Evolutionary conservation across 1,140 invertebrate species (phyloP).

Genomic region (Diorhabda sublineata): DNA sequence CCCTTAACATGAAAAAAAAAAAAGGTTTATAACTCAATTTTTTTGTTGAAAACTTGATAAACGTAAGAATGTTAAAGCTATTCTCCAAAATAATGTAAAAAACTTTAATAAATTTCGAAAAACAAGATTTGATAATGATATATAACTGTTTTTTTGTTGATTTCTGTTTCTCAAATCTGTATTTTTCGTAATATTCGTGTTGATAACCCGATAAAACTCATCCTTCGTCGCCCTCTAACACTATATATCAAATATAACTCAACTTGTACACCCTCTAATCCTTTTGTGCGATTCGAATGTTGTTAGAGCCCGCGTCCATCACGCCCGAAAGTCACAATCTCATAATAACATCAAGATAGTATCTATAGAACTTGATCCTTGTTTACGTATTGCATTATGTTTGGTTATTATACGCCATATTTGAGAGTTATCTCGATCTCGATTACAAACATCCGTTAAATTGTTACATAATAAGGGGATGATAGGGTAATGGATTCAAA

Average conservation of each 20-base stretch:
- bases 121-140: too few relatives aligned
- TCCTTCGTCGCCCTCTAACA: too few relatives aligned
- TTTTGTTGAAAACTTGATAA: too few relatives aligned
- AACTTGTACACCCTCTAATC: not conserved
- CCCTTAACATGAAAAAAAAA: too few relatives aligned
- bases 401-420: slow-evolving; percentile 21
- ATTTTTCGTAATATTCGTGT: too few relatives aligned
- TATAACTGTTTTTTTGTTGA: too few relatives aligned
- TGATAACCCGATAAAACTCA: too few relatives aligned
- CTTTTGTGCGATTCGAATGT: not conserved
- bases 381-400: slow-evolving; percentile 22
- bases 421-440: slow-evolving; percentile 19
- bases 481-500: slow-evolving; percentile 7
- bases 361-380: slow-evolving; percentile 5
- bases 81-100: too few relatives aligned
- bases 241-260: not conserved
- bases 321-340: slow-evolving; percentile 5
- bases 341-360: slow-evolving; percentile 8
- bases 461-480: slow-evolving; percentile 25
- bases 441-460: slow-evolving; percentile 23
- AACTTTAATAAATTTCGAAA: too few relatives aligned
- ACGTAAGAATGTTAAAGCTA: too few relatives aligned
- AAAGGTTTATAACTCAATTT: too few relatives aligned
- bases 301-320: not conserved
- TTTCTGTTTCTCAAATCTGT: too few relatives aligned